phyloP scores from a whole-genome alignment of 2,888 invertebrate species.

The Epicampocera succincta region DNA sequence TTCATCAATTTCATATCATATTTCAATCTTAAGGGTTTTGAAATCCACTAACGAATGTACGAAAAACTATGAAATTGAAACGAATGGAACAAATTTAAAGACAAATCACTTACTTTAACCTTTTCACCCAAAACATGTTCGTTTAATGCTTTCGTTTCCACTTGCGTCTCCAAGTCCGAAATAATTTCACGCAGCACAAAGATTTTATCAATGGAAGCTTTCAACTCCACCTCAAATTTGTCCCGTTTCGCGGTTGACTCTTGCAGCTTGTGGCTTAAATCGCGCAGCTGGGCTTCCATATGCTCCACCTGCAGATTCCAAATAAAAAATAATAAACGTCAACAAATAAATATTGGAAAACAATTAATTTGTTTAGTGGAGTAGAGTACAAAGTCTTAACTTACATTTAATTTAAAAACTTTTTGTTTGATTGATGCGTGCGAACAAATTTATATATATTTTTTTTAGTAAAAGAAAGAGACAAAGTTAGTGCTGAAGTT shows the following conservation, averaged over 20 bases:
- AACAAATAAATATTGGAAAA: conserved; percentile 14
- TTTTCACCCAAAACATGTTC: conserved; percentile 86
- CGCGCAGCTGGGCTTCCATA: conserved; percentile 88
- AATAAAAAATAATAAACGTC: not conserved
- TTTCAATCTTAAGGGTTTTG: too few species aligned
- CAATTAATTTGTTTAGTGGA: conserved; percentile 14
- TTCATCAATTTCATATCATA: too few species aligned
- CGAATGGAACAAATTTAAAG: too few species aligned
- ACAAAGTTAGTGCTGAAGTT: conserved; percentile 53
- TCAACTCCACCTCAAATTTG: conserved; percentile 87
- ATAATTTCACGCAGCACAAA: conserved; percentile 89
- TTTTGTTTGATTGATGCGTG: conserved; percentile 63
- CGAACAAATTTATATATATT: conserved; percentile 17
- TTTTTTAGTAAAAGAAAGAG: conserved; percentile 53
- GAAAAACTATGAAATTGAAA: too few species aligned
- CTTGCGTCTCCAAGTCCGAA: conserved; percentile 88
- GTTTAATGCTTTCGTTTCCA: conserved; percentile 86
- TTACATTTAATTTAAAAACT: conserved; percentile 67
- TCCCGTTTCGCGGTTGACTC: conserved; percentile 85
- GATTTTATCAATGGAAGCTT: conserved; percentile 89
- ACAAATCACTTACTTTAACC: conserved; percentile 76
- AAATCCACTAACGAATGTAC: too few species aligned
- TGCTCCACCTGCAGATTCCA: conserved; percentile 86
- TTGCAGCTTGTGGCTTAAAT: conserved; percentile 85
- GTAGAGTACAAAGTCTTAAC: conserved; percentile 34